phyloP scores from a whole-genome alignment of 2,888 invertebrate genomes.

The Protonemura montana region DNA sequence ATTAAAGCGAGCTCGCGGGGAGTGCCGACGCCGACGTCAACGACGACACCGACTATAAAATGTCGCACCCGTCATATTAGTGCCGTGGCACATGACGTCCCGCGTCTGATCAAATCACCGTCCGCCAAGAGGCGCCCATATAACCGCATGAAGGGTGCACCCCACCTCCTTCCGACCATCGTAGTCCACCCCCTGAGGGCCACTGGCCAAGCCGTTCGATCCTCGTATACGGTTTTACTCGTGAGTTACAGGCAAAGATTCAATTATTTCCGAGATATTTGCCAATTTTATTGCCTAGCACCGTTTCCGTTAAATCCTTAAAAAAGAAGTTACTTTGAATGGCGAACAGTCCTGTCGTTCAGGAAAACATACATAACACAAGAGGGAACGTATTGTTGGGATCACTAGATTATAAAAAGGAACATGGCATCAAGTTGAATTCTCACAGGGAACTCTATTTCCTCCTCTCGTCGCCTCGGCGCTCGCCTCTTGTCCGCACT shows the following conservation, averaged over 20 bases:
- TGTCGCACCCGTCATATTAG: conserved; percentile 12
- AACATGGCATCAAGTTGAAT: neutral
- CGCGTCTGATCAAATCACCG: neutral
- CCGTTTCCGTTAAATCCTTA: neutral
- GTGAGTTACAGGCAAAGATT: neutral
- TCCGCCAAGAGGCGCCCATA: neutral
- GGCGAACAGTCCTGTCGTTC: conserved; percentile 4
- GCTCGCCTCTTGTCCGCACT: neutral
- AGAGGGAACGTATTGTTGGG: neutral
- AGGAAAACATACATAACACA: conserved; percentile 12
- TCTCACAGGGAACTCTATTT: neutral
- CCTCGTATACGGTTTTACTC: neutral
- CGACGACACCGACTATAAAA: neutral
- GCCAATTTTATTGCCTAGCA: neutral
- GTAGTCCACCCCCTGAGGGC: neutral
- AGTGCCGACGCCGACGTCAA: neutral
- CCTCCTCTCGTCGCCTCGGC: neutral
- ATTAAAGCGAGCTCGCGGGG: neutral
- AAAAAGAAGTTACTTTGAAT: conserved; percentile 7
- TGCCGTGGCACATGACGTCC: neutral
- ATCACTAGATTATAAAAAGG: conserved; percentile 7
- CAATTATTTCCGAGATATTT: conserved; percentile 1
- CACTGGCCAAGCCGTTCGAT: neutral
- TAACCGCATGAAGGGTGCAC: neutral
- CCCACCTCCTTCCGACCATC: neutral